Percentiles rank a stretch among this genome's conserved stretches.
Evolutionary conservation across 2,888 invertebrate species (phyloP).

Genomic region (Incurvaria masculella): DNA sequence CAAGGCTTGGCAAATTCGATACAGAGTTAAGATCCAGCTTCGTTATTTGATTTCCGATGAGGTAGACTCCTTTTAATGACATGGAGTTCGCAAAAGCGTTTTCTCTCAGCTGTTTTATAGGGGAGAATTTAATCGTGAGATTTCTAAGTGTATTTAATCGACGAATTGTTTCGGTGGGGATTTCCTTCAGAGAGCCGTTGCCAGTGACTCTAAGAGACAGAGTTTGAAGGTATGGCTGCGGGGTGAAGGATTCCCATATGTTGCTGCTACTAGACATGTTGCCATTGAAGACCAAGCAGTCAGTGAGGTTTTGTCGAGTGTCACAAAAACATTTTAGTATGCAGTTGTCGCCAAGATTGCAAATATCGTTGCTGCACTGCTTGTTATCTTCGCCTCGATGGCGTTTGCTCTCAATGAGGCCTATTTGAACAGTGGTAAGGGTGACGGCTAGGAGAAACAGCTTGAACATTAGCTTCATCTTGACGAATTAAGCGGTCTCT

Average conservation of each 20-base stretch:
- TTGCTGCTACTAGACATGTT: conserved; percentile 65
- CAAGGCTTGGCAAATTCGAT: conserved; percentile 67
- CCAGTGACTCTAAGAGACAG: conserved; percentile 69
- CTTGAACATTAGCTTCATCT: conserved; percentile 45
- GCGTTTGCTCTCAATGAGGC: conserved; percentile 51
- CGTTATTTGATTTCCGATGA: conserved; percentile 69
- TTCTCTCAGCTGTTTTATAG: conserved; percentile 65
- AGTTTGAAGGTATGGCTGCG: conserved; percentile 65
- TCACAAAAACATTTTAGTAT: conserved; percentile 67
- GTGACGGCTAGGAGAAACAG: conserved; percentile 51
- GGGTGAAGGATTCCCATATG: conserved; percentile 69
- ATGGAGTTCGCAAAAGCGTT: conserved; percentile 73
- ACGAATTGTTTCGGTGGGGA: conserved; percentile 67
- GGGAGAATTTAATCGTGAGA: conserved; percentile 69
- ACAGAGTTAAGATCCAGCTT: conserved; percentile 68
- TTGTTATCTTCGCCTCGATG: conserved; percentile 33
- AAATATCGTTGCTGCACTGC: conserved; percentile 53
- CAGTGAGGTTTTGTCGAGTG: conserved; percentile 50
- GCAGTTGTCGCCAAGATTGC: conserved; percentile 53
- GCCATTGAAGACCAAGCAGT: conserved; percentile 72
- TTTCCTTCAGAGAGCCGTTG: conserved; percentile 64
- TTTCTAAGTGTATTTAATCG: conserved; percentile 63
- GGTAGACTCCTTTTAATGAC: conserved; percentile 63
- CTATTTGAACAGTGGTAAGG: conserved; percentile 53
- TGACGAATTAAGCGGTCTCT: background rate